These are phyloP conservation scores for Callinectes sapidus DNA, from an alignment of 2,888 invertebrate genomes.

Conservation along the genomic window DNA sequence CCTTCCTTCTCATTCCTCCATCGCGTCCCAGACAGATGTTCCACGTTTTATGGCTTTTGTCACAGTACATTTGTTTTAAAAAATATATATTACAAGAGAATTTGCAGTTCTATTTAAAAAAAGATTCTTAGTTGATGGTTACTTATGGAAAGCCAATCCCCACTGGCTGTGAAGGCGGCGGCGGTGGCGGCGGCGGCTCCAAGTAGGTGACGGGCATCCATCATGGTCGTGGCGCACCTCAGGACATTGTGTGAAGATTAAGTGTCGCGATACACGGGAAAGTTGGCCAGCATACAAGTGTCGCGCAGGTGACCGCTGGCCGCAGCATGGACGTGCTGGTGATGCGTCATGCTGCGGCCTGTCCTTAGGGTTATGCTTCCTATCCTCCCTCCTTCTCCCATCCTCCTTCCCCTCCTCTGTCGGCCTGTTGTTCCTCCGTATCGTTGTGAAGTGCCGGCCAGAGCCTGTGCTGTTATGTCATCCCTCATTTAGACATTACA, in stretches of 20 bases:
- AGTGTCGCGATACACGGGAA: constrained; percentile 31
- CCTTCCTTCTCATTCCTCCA: not conserved
- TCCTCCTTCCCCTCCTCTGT: not conserved
- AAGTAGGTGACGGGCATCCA: constrained; percentile 36
- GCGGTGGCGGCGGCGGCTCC: not conserved
- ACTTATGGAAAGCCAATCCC: not conserved
- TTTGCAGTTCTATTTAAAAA: not conserved
- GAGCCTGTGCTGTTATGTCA: not conserved
- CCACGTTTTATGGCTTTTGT: constrained; percentile 43
- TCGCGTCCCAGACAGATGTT: constrained; percentile 34
- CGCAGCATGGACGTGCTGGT: constrained; percentile 19
- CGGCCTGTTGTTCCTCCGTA: not conserved
- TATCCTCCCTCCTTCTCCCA: not conserved
- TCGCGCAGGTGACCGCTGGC: constrained; percentile 13
- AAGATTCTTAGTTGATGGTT: not conserved
- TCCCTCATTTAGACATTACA: not conserved
- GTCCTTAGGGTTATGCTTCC: constrained; percentile 4
- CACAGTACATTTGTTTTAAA: constrained; percentile 41
- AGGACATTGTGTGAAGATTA: constrained; percentile 19
- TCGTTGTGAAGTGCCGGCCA: not conserved
- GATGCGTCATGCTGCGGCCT: constrained; percentile 22
- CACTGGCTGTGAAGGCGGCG: not conserved
- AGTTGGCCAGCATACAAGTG: constrained; percentile 27
- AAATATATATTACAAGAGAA: constrained; percentile 20
- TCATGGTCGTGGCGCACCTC: constrained; percentile 27